phyloP scores from a whole-genome alignment of 2,113 vertebrate species.

The Malurus melanocephalus region DNA sequence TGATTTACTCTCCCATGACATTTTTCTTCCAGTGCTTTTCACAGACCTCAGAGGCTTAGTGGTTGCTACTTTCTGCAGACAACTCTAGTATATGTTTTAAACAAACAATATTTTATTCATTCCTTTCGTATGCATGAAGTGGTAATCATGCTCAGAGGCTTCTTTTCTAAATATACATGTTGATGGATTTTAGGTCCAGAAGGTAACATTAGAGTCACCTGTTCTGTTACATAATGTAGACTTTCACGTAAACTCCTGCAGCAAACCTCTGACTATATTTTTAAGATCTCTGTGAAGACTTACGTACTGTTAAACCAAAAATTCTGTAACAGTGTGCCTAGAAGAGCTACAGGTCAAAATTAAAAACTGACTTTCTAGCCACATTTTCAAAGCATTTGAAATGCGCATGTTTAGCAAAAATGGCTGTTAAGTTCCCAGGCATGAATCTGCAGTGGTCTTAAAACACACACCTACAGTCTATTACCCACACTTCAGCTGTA shows the following conservation, averaged over 20 bases:
- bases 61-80: background rate
- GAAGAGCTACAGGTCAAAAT: background rate
- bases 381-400: background rate
- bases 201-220: background rate
- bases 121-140: background rate
- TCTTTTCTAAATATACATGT: background rate
- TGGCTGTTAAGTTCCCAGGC: background rate
- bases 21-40: background rate
- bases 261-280: background rate
- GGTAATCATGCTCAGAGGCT: background rate
- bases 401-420: background rate
- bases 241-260: background rate
- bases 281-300: background rate
- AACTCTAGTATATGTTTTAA: background rate
- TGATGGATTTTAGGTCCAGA: background rate
- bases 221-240: background rate
- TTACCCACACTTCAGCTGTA: background rate
- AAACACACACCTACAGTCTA: background rate
- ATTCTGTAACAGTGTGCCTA: background rate
- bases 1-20: fast-evolving
- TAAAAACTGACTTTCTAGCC: background rate
- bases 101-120: background rate
- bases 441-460: background rate
- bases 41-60: background rate
- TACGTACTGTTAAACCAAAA: background rate